Percentiles rank a stretch among this genome's conserved stretches.
These are phyloP conservation scores for Rhingia campestris DNA, from an alignment of 2,888 invertebrate genomes.

Conservation along the genomic window DNA sequence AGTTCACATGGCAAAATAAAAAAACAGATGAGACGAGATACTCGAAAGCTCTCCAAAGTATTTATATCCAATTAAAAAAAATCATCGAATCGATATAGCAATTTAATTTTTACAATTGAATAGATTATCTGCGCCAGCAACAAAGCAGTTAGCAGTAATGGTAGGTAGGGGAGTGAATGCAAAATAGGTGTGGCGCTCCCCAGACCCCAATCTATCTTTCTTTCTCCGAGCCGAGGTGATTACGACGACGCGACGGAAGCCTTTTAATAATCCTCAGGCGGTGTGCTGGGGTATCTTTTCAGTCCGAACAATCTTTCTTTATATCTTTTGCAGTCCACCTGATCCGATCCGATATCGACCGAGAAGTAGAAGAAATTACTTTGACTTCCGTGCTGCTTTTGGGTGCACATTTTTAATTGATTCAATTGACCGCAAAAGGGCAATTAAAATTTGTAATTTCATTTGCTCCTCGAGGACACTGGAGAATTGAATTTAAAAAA, in stretches of 20 bases:
- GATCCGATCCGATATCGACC: not conserved
- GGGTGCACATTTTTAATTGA: conserved; percentile 65
- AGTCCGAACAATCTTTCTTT: conserved; percentile 14
- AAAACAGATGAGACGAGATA: conserved; percentile 13
- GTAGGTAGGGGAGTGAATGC: conserved; percentile 13
- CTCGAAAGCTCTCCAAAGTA: conserved; percentile 55
- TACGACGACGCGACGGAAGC: conserved; percentile 26
- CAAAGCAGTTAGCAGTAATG: conserved; percentile 12
- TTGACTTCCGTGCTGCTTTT: conserved; percentile 34
- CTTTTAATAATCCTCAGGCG: conserved; percentile 25
- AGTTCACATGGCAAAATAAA: conserved; percentile 16
- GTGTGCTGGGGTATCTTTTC: conserved; percentile 3
- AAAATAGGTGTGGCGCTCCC: conserved; percentile 59
- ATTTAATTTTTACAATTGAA: conserved; percentile 72
- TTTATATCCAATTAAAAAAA: conserved; percentile 71
- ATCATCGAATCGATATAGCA: conserved; percentile 68
- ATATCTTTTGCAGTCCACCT: conserved; percentile 47
- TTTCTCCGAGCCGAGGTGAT: too few species aligned
- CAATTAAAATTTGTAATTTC: conserved; percentile 66
- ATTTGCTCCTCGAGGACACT: conserved; percentile 36
- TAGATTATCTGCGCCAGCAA: conserved; percentile 52
- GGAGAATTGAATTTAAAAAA: conserved; percentile 15
- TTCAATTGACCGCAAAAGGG: conserved; percentile 70
- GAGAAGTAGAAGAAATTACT: not conserved
- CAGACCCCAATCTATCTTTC: not conserved